These are phyloP conservation scores for Selene dorsalis DNA, from an alignment of 2,797 vertebrate species.

Conservation along the genomic window DNA sequence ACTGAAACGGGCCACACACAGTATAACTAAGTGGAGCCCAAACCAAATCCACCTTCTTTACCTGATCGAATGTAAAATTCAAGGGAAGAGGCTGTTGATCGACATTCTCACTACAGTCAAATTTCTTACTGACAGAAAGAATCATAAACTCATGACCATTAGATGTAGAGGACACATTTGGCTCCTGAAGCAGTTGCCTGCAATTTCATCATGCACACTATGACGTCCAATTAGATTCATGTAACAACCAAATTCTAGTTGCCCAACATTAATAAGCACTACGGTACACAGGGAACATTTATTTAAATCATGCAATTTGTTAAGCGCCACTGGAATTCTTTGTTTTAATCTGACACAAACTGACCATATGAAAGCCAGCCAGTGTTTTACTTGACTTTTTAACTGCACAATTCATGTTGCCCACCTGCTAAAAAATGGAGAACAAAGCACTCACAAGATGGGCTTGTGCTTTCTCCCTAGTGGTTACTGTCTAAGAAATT, in stretches of 20 bases:
- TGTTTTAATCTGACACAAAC: slow-evolving; percentile 46
- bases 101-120: slow-evolving; percentile 2
- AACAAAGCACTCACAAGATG: slow-evolving; percentile 29
- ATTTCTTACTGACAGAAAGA: slow-evolving; percentile 36
- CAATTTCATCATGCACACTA: slow-evolving; percentile 66
- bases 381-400: not conserved
- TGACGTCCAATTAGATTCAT: slow-evolving; percentile 48
- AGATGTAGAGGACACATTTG: not conserved
- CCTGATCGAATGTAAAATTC: not conserved
- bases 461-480: slow-evolving; percentile 7
- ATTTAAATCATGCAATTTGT: slow-evolving; percentile 49
- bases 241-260: slow-evolving; percentile 11
- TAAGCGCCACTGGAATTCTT: slow-evolving; percentile 27
- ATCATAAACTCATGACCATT: slow-evolving; percentile 9
- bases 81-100: slow-evolving; percentile 22
- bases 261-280: slow-evolving; percentile 28
- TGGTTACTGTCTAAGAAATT: slow-evolving; percentile 30
- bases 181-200: slow-evolving; percentile 53
- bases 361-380: slow-evolving; percentile 5
- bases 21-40: slow-evolving; percentile 2
- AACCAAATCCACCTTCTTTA: not conserved
- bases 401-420: slow-evolving; percentile 23
- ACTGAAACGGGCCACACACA: slow-evolving; percentile 6
- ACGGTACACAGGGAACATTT: slow-evolving; percentile 34
- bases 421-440: slow-evolving; percentile 16